Evolutionary conservation across 2,113 vertebrate species (phyloP).

Genomic region (Stegastes partitus): DNA sequence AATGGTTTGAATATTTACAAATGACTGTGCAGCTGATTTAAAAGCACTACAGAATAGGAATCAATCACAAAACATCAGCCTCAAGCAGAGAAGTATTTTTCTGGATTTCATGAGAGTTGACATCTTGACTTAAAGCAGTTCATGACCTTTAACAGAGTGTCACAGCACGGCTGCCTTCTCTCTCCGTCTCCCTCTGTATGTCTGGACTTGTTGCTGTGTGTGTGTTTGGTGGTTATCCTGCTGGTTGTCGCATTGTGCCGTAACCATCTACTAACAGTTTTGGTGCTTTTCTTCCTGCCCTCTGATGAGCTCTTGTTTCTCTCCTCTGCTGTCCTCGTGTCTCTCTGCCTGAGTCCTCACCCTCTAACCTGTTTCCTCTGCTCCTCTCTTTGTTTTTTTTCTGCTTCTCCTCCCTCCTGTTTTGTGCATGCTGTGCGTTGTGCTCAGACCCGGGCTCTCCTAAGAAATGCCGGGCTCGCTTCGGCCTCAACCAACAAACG

Average conservation of each 20-base stretch:
- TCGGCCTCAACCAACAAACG: constrained; percentile 99
- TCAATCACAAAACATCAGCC: no score
- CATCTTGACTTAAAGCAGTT: neutral
- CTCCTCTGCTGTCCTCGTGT: constrained; percentile 9
- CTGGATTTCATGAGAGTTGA: no score
- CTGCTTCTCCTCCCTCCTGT: constrained; percentile 44
- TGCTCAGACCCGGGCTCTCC: constrained; percentile 97
- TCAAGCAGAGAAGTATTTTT: no score
- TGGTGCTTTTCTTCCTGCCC: constrained; percentile 36
- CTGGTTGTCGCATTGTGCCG: constrained; percentile 17
- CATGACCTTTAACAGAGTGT: constrained; percentile 40
- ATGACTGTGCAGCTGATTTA: no score
- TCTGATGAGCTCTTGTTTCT: constrained; percentile 48
- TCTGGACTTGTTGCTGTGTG: constrained; percentile 8
- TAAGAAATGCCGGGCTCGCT: constrained; percentile 99
- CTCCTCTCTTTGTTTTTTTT: constrained; percentile 32
- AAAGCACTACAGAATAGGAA: no score
- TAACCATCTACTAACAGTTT: constrained; percentile 67
- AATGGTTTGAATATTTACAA: no score
- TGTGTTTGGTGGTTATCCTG: neutral
- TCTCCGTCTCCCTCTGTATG: constrained; percentile 3
- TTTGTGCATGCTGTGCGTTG: constrained; percentile 89
- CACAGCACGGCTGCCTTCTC: constrained; percentile 36
- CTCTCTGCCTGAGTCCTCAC: constrained; percentile 53
- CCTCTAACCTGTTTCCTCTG: constrained; percentile 55